phyloP scores from a whole-genome alignment of 1,140 invertebrate species.

The Diploscapter pachys region DNA sequence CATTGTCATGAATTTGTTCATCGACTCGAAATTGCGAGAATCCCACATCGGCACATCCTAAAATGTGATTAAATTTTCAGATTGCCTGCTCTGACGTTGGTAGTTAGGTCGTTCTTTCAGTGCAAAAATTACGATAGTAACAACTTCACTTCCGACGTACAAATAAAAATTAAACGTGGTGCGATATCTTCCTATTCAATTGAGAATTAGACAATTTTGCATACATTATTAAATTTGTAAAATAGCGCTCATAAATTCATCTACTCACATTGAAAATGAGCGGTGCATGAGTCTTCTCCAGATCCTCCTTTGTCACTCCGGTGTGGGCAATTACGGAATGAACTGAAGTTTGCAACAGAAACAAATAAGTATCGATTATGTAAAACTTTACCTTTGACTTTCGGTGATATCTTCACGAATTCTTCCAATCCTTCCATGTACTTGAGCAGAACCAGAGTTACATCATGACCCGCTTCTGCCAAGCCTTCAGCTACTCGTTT shows the following conservation, averaged over 20 bases:
- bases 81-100: too few relatives aligned
- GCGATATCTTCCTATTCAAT: neutral
- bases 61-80: neutral
- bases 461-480: constrained; percentile 37
- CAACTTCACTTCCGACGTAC: neutral
- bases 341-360: constrained; percentile 3
- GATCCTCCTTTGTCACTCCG: constrained; percentile 1
- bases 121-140: neutral
- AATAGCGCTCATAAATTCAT: neutral
- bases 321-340: constrained; percentile 1
- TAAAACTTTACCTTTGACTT: constrained; percentile 13
- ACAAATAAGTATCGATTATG: neutral
- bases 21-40: neutral
- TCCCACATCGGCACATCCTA: constrained; percentile 17
- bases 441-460: constrained; percentile 24
- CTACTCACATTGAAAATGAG: neutral
- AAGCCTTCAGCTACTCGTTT: constrained; percentile 33
- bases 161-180: neutral
- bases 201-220: neutral
- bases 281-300: neutral
- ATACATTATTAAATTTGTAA: neutral
- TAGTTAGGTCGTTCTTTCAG: neutral
- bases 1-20: constrained; percentile 25
- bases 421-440: constrained; percentile 3
- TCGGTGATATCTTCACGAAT: constrained; percentile 17